Evolutionary conservation across 1,140 invertebrate species (phyloP), one percentile per base, ranked within the genome.

Genomic region (Aphis craccivora): DNA sequence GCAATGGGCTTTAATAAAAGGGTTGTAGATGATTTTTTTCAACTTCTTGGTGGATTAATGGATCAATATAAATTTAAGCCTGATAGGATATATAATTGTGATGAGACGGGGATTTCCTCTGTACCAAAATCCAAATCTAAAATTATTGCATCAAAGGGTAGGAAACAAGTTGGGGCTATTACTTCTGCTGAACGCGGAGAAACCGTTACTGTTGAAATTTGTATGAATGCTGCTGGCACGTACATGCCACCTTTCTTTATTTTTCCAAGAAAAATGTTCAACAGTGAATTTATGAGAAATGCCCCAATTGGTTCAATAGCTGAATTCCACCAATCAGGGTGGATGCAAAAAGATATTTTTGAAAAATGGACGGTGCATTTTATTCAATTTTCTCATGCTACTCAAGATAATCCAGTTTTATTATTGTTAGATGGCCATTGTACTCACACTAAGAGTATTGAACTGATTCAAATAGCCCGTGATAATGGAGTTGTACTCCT

Each of bases 101-200:
- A 95, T 94, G 95, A 96, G 94, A 95, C 95, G 55, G 95, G 95
- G 3, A 93, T 95, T 92, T 95, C 95, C 25, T 94, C 94, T 94
- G 95, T 96, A n/a, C 95, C 95, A n/a, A 95, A 95, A 93, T 89
- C 90, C 25, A 93, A 95, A 25, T 94, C 94, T 40, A 96, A 95
- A 95, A 94, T 95, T 18, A 60, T 95, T 43, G 94, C 95, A 60
- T 43, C 43, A 18, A 94, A 94, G 94, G 94, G 94, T 5, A 90
- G 94, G 60, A 95, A 94, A 14, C 53, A 81, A 81, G 95, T 95
- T 35, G 95, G 95, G 30, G 93, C 94, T 87, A 67, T 95, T 22
- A 95, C 95, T 86, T 94, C 94, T 51, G 94, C 94, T 37, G 95
- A 95, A 93, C 94, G 94, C 94, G 95, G 95, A 14, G 30, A 93